Evolutionary conservation across 1,140 invertebrate genomes (phyloP).

Genomic region (Capitella teleta): DNA sequence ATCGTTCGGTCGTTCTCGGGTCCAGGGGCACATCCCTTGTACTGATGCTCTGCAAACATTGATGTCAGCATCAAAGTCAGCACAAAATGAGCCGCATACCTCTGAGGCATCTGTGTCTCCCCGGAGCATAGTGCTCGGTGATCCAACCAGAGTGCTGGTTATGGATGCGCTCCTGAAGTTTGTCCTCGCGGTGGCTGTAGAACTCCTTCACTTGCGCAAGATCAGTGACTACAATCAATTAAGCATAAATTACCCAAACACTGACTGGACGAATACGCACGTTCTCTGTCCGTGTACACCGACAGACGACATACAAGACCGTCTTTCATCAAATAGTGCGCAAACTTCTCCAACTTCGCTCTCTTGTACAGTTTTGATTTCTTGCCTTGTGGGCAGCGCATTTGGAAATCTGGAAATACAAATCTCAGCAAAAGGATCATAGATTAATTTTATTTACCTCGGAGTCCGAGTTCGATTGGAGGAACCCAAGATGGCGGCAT

Average conservation of each 20-base stretch:
- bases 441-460: slow-evolving; percentile 43
- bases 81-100: slow-evolving; percentile 36
- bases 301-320: slow-evolving; percentile 58
- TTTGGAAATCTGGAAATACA: slow-evolving; percentile 52
- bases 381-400: slow-evolving; percentile 58
- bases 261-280: slow-evolving; percentile 29
- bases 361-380: slow-evolving; percentile 65
- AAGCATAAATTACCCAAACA: background rate
- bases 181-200: slow-evolving; percentile 59
- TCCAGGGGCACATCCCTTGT: slow-evolving; percentile 42
- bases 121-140: slow-evolving; percentile 56
- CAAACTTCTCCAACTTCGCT: slow-evolving; percentile 60
- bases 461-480: slow-evolving; percentile 53
- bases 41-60: slow-evolving; percentile 50
- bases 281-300: slow-evolving; percentile 57
- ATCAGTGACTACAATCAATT: slow-evolving; percentile 27
- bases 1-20: slow-evolving; percentile 52
- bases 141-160: slow-evolving; percentile 49
- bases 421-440: background rate
- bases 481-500: slow-evolving; percentile 69
- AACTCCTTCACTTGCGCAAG: slow-evolving; percentile 54
- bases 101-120: slow-evolving; percentile 56
- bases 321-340: slow-evolving; percentile 60
- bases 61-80: background rate
- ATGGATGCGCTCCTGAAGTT: slow-evolving; percentile 49